A percentile compares a stretch with the other conserved stretches of the same genome.
Evolutionary conservation across 2,113 vertebrate species (phyloP).

Genomic region (Alosa alosa): DNA sequence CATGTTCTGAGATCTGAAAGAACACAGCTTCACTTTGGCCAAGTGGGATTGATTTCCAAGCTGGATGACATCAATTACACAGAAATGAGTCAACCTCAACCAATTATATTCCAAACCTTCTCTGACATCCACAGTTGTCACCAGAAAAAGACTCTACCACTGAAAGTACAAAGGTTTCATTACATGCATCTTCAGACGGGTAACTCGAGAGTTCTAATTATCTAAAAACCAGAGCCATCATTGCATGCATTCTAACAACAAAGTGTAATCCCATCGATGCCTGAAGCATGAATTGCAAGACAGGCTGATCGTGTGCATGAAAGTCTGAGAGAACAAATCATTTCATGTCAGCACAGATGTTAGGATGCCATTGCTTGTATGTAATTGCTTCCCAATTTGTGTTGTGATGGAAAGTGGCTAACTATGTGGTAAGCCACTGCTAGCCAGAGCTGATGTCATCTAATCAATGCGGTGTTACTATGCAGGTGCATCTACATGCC

Average conservation of each 20-base stretch:
- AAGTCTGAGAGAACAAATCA: conserved; percentile 13
- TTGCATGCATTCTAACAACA: background rate
- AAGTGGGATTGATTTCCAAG: background rate
- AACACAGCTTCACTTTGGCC: background rate
- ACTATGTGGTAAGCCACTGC: background rate
- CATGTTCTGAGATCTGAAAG: background rate
- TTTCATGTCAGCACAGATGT: conserved; percentile 12
- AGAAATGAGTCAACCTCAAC: background rate
- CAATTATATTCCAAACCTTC: background rate
- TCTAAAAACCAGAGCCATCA: background rate
- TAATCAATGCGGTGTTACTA: background rate
- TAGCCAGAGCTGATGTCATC: background rate
- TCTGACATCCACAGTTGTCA: background rate
- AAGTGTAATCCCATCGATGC: background rate
- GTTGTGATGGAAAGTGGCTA: background rate
- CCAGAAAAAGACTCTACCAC: background rate
- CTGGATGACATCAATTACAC: background rate
- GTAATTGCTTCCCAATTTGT: background rate
- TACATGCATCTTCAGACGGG: background rate
- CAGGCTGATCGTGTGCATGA: background rate
- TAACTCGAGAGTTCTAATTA: background rate
- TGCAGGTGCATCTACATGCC: background rate
- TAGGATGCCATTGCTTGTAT: background rate
- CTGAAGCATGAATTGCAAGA: background rate
- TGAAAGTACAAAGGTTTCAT: background rate